Evolutionary conservation across 2,888 invertebrate species (phyloP).

Genomic region (Beris morrisii): DNA sequence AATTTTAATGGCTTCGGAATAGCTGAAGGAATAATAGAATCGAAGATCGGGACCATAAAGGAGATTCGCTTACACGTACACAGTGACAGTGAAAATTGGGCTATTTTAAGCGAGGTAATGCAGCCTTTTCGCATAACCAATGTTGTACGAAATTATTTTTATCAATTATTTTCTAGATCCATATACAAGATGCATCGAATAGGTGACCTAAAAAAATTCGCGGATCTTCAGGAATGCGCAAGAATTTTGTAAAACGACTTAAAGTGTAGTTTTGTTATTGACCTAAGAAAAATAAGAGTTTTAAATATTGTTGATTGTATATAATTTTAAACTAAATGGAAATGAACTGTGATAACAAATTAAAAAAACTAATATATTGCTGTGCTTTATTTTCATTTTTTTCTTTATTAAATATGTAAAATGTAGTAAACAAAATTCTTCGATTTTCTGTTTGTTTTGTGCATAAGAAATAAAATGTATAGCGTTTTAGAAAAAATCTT

Average conservation of each 20-base stretch:
- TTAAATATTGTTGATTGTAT: slow-evolving; percentile 5
- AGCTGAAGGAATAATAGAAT: slow-evolving; percentile 71
- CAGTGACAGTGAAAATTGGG: slow-evolving; percentile 84
- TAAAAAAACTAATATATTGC: slow-evolving; percentile 20
- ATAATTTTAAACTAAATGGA: slow-evolving; percentile 22
- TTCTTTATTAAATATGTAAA: neutral
- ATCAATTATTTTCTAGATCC: slow-evolving; percentile 31
- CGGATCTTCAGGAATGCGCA: neutral
- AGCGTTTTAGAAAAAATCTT: too few relatives aligned
- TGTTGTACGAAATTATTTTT: slow-evolving; percentile 2
- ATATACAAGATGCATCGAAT: slow-evolving; percentile 35
- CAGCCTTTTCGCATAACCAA: slow-evolving; percentile 5
- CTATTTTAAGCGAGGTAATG: slow-evolving; percentile 85
- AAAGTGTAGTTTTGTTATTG: slow-evolving; percentile 14
- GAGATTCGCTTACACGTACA: slow-evolving; percentile 77
- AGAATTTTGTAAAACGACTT: slow-evolving; percentile 26
- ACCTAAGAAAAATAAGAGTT: neutral
- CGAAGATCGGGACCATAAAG: slow-evolving; percentile 67
- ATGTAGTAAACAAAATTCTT: too few relatives aligned
- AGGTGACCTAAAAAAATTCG: slow-evolving; percentile 38
- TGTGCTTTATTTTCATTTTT: slow-evolving; percentile 8
- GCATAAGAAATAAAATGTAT: too few relatives aligned
- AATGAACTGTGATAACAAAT: slow-evolving; percentile 24
- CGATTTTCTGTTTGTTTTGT: too few relatives aligned
- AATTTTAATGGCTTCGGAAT: slow-evolving; percentile 80